Conservation (phyloP, 2,888 invertebrate species). For the Hoplodrina blanda region DNA sequence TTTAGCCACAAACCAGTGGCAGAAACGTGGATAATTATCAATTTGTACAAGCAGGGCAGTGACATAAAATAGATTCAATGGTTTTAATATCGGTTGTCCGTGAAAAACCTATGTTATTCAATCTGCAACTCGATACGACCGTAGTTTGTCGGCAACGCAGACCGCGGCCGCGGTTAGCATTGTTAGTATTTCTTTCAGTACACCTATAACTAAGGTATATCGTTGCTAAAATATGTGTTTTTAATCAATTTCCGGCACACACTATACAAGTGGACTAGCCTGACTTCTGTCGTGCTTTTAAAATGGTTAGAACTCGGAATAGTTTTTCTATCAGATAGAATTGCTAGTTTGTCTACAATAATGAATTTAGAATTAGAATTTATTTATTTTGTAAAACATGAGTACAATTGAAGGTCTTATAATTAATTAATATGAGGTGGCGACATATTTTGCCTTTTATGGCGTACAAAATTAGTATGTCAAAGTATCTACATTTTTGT, state of each 20-base stretch:
- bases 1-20: background rate
- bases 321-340: background rate
- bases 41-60: constrained; percentile 4
- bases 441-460: too few species aligned
- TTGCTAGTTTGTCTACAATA: background rate
- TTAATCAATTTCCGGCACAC: constrained; percentile 18
- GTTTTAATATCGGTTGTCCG: constrained; percentile 52
- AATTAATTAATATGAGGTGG: too few species aligned
- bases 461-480: too few species aligned
- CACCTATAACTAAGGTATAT: constrained; percentile 16
- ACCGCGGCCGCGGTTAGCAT: constrained; percentile 12
- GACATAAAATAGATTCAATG: background rate
- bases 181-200: constrained; percentile 44
- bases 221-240: constrained; percentile 9
- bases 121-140: constrained; percentile 61
- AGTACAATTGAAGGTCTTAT: too few species aligned
- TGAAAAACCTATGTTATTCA: constrained; percentile 61
- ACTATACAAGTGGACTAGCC: background rate
- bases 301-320: background rate
- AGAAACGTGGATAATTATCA: background rate
- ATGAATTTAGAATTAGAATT: too few species aligned
- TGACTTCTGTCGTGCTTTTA: background rate
- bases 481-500: too few species aligned
- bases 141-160: constrained; percentile 7
- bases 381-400: too few species aligned